Conservation (phyloP, 2,797 vertebrate genomes). For the Acanthornis magna region DNA sequence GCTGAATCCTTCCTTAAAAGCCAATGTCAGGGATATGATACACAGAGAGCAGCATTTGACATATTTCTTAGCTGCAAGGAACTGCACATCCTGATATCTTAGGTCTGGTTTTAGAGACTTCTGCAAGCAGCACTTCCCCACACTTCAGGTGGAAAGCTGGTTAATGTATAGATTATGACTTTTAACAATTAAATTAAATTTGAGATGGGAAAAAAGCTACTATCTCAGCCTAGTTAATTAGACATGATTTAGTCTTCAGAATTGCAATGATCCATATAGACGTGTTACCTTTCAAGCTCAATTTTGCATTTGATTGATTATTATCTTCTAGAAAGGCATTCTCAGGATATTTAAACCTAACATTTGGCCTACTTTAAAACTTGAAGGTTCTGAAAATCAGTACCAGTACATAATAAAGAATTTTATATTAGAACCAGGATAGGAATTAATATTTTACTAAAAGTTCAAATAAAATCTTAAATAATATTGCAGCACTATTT, state of each 20-base stretch:
- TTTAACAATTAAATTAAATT: slow-evolving; percentile 14
- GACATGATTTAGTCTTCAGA: slow-evolving; percentile 24
- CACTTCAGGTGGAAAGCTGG: background rate
- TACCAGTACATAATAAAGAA: slow-evolving; percentile 26
- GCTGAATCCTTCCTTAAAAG: slow-evolving; percentile 1
- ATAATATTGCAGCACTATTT: background rate
- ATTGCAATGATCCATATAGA: background rate
- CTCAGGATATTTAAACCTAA: slow-evolving; percentile 4
- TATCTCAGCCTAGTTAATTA: slow-evolving; percentile 14
- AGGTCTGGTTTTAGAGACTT: background rate
- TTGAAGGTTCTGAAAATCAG: background rate
- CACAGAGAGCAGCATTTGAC: background rate
- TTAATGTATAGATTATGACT: background rate
- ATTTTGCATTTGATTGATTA: slow-evolving; percentile 30
- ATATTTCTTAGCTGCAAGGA: background rate
- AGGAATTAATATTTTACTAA: slow-evolving; percentile 43
- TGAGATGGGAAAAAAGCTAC: background rate
- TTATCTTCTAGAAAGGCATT: slow-evolving; percentile 18
- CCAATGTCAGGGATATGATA: background rate
- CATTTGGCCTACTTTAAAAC: slow-evolving; percentile 32
- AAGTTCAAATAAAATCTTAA: slow-evolving; percentile 39
- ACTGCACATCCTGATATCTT: background rate
- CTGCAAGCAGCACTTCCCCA: background rate
- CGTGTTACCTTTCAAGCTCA: slow-evolving; percentile 6
- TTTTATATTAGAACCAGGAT: slow-evolving; percentile 10